Conservation (phyloP, 1,140 invertebrate species). For the Drosophila rhopaloa region DNA sequence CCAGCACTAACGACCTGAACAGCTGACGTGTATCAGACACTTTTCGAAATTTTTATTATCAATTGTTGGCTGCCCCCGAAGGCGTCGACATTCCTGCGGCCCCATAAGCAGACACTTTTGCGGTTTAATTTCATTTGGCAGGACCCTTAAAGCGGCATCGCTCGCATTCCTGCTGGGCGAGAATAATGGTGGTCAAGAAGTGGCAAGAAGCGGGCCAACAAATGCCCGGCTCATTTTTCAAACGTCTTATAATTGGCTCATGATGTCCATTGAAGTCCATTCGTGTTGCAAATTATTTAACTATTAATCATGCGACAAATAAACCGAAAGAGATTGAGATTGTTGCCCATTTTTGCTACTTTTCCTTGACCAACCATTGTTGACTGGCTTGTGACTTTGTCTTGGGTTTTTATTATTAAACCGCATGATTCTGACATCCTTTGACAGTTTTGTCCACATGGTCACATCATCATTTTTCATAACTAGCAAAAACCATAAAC, state of each 20-base stretch:
- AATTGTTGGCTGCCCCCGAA: constrained; percentile 52
- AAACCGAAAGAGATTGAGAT: constrained; percentile 54
- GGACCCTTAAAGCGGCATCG: constrained; percentile 30
- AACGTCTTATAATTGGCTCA: constrained; percentile 67
- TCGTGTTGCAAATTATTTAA: constrained; percentile 75
- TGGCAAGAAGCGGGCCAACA: too few species aligned
- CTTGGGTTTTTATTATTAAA: constrained; percentile 61
- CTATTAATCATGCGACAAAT: constrained; percentile 76
- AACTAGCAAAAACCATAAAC: constrained; percentile 55
- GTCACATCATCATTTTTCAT: constrained; percentile 80
- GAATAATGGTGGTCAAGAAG: constrained; percentile 13
- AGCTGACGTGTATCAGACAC: constrained; percentile 70
- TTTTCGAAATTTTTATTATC: constrained; percentile 72
- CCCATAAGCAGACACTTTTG: constrained; percentile 78
- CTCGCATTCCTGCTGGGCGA: constrained; percentile 1
- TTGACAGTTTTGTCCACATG: constrained; percentile 79
- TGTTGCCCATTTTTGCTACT: constrained; percentile 11
- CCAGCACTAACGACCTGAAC: constrained; percentile 22
- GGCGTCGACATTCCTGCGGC: constrained; percentile 63
- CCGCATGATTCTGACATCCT: constrained; percentile 80
- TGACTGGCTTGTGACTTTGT: constrained; percentile 40
- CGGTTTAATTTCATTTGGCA: constrained; percentile 76
- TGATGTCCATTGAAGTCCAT: constrained; percentile 64
- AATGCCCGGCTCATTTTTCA: constrained; percentile 36
- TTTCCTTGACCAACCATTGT: constrained; percentile 25